Base-by-base conservation (phyloP, 1,140 invertebrate genomes). In the Pogonognathellus flavescens region DNA sequence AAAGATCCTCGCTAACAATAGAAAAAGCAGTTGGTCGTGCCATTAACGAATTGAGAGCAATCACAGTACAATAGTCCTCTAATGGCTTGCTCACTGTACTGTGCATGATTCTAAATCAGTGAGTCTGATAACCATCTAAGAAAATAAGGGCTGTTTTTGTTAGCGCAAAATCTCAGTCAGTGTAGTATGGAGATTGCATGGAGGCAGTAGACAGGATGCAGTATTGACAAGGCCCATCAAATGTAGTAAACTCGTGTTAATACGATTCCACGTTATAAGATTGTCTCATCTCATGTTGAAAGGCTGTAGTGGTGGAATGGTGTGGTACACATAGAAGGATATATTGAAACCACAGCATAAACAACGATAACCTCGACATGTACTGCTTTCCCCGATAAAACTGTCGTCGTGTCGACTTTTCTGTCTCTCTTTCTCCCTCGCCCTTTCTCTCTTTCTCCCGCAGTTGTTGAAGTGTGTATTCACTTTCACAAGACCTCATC, bases 41-140 rank as follows among this genome's bases (percentile, higher is more conserved):
- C 70, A 76, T 76, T 76, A 76, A 76, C 70, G 70, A 76, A 76
- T 76, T 76, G 70, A 76, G 70, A 13, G 41, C 70, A 76, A 76
- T 76, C 70, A 76, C 4, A 50, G 8, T n/a, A 76, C 70, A 76
- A 76, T 76, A 31, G 70, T 76, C 13, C 70, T 76, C 70, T 76
- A 76, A 76, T 76, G 70, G 70, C 41, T 50, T 76, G 41, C n/a
- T 76, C 70, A 9, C 41, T 49, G 14, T 76, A 18, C 59, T 57
- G 53, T n/a, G 11, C 53, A 13, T 14, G 53, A 14, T 57, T 57
- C 11, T 18, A 18, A 16, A 55, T 13, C 62, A 66, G 22, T 14
- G 22, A 9, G 13, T 66, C 22, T 25, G 60, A 25, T 66, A 66
- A 66, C 22, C 14, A 25, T 66, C 62, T 66, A 25, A 66, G 62